These are phyloP conservation scores for Chymomyza caudatula DNA, from an alignment of 2,888 invertebrate genomes.

Conservation along the genomic window DNA sequence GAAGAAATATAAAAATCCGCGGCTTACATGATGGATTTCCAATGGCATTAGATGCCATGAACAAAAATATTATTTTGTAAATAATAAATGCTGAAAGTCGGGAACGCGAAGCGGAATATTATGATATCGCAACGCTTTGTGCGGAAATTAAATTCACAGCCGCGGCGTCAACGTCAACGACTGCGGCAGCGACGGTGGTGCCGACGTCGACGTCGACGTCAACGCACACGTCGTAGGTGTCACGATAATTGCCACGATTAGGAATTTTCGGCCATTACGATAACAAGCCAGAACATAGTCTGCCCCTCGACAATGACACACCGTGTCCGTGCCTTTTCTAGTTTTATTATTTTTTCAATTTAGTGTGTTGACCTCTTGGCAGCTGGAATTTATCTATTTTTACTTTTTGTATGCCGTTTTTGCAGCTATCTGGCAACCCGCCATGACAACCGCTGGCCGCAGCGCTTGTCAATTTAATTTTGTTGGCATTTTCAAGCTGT, in stretches of 20 bases:
- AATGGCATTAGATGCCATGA: constrained; percentile 46
- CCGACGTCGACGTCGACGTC: not conserved
- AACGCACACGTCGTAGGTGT: constrained; percentile 12
- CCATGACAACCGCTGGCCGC: not conserved
- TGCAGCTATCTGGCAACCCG: not conserved
- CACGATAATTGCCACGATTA: constrained; percentile 68
- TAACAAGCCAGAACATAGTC: constrained; percentile 29
- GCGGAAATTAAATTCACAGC: constrained; percentile 63
- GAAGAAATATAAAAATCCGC: constrained; percentile 24
- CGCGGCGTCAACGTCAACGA: too few species aligned
- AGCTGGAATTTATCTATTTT: not conserved
- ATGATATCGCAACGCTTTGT: constrained; percentile 50
- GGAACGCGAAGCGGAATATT: constrained; percentile 9
- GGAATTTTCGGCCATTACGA: constrained; percentile 65
- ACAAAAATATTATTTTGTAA: constrained; percentile 63
- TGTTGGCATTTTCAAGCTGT: not conserved
- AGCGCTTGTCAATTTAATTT: not conserved
- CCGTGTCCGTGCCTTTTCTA: not conserved
- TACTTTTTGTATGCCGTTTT: not conserved
- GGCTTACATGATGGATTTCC: constrained; percentile 67
- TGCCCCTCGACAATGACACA: not conserved
- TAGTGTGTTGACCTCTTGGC: not conserved
- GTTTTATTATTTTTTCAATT: not conserved
- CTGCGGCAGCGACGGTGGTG: not conserved
- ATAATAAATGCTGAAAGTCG: constrained; percentile 39